These are phyloP conservation scores for Limnephilus marmoratus DNA, from an alignment of 2,888 invertebrate species.

Conservation along the genomic window DNA sequence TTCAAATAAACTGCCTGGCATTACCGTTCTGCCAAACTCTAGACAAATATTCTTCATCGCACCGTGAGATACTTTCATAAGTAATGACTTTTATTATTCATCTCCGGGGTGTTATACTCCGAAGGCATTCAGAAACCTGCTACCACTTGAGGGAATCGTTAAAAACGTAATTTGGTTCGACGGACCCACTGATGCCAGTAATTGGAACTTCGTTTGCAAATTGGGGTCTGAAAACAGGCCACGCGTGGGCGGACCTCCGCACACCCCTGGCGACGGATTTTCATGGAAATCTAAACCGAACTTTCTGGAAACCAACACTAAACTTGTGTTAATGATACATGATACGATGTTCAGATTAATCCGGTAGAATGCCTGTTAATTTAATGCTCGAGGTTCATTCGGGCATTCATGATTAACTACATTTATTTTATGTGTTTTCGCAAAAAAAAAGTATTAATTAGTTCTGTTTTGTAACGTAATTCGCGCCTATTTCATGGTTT, in stretches of 20 bases:
- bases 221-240: background rate
- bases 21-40: background rate
- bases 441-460: too few species aligned
- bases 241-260: background rate
- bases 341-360: background rate
- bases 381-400: background rate
- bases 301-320: background rate
- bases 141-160: background rate
- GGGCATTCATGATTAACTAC: background rate
- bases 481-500: background rate
- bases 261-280: background rate
- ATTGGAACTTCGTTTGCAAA: conserved; percentile 11
- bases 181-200: background rate
- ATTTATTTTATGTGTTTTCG: background rate
- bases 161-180: background rate
- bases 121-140: background rate
- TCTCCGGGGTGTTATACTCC: background rate
- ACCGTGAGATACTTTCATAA: background rate
- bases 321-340: background rate
- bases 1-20: background rate
- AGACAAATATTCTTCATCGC: background rate
- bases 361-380: background rate
- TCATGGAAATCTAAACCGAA: background rate
- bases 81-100: background rate
- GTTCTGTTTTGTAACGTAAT: background rate